These are phyloP conservation scores for Stegana nigrithorax DNA, from an alignment of 2,888 invertebrate genomes.

Conservation along the genomic window DNA sequence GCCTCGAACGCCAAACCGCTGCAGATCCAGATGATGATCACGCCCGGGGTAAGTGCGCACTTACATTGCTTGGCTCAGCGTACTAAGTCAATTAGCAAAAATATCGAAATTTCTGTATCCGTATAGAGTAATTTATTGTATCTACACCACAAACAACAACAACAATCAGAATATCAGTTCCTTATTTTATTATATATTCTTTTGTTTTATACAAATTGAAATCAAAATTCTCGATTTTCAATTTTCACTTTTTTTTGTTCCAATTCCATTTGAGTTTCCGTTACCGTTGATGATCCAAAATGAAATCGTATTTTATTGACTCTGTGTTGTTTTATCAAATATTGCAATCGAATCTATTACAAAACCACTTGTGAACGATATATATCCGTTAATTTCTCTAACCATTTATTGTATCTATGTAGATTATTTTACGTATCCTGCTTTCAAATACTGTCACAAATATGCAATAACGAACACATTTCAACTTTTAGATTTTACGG, in stretches of 20 bases:
- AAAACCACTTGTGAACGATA: not conserved
- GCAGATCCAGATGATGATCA: slow-evolving; percentile 69
- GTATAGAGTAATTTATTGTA: not conserved
- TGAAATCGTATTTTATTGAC: too few relatives aligned
- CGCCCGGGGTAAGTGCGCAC: slow-evolving; percentile 69
- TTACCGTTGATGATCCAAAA: too few relatives aligned
- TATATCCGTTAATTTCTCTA: not conserved
- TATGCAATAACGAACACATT: slow-evolving; percentile 55
- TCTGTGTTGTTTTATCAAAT: too few relatives aligned
- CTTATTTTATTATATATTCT: not conserved
- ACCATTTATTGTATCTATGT: not conserved
- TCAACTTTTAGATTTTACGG: slow-evolving; percentile 68
- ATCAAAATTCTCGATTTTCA: too few relatives aligned
- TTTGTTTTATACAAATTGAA: not conserved
- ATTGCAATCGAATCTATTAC: too few relatives aligned
- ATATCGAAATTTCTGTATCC: not conserved
- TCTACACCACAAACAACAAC: not conserved
- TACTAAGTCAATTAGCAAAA: too few relatives aligned
- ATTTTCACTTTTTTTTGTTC: too few relatives aligned
- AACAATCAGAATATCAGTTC: not conserved
- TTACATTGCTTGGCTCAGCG: too few relatives aligned
- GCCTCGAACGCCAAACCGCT: slow-evolving; percentile 47
- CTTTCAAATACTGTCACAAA: slow-evolving; percentile 33
- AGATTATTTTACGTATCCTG: not conserved
- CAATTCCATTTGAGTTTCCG: too few relatives aligned